Evolutionary conservation across 2,797 vertebrate species (phyloP).

Genomic region (Clarias platycephalus): DNA sequence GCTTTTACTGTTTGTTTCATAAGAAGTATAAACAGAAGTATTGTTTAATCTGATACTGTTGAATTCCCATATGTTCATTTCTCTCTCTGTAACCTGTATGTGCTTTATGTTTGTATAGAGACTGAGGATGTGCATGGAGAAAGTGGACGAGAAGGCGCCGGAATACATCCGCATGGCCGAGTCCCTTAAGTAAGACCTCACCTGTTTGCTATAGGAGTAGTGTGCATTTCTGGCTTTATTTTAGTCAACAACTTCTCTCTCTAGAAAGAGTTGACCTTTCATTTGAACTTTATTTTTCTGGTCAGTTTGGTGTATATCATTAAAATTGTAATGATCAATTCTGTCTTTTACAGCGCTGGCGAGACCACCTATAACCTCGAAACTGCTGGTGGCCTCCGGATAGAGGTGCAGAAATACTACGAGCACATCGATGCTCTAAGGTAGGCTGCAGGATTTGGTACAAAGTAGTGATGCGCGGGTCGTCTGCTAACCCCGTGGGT

Average conservation of each 20-base stretch:
- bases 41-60: neutral
- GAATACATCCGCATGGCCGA: constrained; percentile 94
- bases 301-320: neutral
- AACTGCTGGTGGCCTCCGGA: constrained; percentile 83
- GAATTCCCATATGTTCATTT: neutral
- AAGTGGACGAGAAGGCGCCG: constrained; percentile 92
- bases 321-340: neutral
- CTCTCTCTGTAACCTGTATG: constrained; percentile 31
- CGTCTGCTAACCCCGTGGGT: too few species aligned
- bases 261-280: neutral
- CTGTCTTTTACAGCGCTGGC: constrained; percentile 78
- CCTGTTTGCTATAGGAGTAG: neutral
- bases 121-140: constrained; percentile 91
- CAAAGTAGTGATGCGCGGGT: too few species aligned
- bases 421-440: constrained; percentile 95
- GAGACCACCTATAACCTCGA: constrained; percentile 91
- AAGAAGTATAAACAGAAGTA: neutral
- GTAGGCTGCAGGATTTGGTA: constrained; percentile 64
- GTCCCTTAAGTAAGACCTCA: constrained; percentile 87
- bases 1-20: constrained; percentile 1
- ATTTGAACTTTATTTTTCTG: neutral
- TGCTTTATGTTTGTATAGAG: constrained; percentile 75
- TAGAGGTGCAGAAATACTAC: constrained; percentile 95
- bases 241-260: neutral
- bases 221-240: neutral